These are phyloP conservation scores for Drosophila niveifrons DNA, from an alignment of 2,888 invertebrate species.

Conservation along the genomic window DNA sequence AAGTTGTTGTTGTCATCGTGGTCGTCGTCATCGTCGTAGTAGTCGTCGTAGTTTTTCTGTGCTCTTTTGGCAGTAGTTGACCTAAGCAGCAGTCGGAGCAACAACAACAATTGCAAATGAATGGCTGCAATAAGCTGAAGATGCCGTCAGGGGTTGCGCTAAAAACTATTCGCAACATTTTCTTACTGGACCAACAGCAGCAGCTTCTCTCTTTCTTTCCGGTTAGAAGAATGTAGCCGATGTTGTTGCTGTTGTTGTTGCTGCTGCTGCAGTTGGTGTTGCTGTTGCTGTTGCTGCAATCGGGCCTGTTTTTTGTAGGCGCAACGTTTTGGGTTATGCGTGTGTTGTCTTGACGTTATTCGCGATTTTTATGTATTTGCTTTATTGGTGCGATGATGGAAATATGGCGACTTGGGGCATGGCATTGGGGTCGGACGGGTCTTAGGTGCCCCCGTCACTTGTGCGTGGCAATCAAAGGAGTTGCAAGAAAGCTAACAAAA, in stretches of 20 bases:
- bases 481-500: constrained; percentile 6
- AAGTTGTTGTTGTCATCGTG: constrained; percentile 52
- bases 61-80: constrained; percentile 75
- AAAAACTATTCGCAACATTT: constrained; percentile 77
- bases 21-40: constrained; percentile 34
- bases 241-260: constrained; percentile 28
- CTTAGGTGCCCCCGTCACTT: background rate
- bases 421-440: background rate
- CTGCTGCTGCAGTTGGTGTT: constrained; percentile 29
- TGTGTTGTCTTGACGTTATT: constrained; percentile 53
- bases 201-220: constrained; percentile 63
- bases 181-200: constrained; percentile 74
- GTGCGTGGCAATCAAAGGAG: constrained; percentile 22
- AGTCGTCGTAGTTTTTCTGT: constrained; percentile 67
- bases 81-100: constrained; percentile 61
- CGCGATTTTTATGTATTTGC: constrained; percentile 61
- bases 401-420: constrained; percentile 1
- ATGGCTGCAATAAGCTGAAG: constrained; percentile 67
- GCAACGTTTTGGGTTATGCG: constrained; percentile 39
- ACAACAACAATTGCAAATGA: constrained; percentile 43
- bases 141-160: constrained; percentile 64
- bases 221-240: constrained; percentile 37
- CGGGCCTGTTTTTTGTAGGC: constrained; percentile 42
- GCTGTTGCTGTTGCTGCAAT: constrained; percentile 20
- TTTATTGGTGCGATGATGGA: constrained; percentile 18